Evolutionary conservation across 1,140 invertebrate genomes (phyloP).

Genomic region (Sinonovacula constricta): DNA sequence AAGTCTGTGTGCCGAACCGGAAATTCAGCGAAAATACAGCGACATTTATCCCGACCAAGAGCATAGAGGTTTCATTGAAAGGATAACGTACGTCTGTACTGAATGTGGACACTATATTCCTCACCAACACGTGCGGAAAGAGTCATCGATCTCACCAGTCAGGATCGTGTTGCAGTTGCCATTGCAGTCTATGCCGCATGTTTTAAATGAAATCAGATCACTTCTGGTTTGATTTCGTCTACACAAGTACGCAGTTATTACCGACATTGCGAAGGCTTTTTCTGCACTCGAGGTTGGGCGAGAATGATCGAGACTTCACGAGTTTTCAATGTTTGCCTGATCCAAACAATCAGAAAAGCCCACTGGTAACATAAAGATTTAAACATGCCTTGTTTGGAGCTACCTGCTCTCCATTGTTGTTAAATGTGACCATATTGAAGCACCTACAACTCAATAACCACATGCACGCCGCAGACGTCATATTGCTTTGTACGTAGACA

Average conservation of each 20-base stretch:
- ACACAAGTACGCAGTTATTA: neutral
- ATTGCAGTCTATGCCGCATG: slow-evolving; percentile 7
- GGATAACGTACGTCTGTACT: neutral
- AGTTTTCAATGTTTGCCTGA: slow-evolving; percentile 15
- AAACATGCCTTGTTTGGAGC: too few relatives aligned
- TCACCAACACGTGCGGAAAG: slow-evolving; percentile 12
- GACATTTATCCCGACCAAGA: slow-evolving; percentile 18
- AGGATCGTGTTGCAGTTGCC: slow-evolving; percentile 46
- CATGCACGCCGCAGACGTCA: neutral
- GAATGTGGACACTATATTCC: slow-evolving; percentile 9
- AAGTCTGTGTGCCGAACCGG: slow-evolving; percentile 4
- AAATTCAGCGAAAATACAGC: slow-evolving; percentile 1
- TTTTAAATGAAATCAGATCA: neutral
- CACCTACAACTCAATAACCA: too few relatives aligned
- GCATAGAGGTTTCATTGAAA: slow-evolving; percentile 5
- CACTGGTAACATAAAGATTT: neutral
- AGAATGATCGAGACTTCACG: slow-evolving; percentile 13
- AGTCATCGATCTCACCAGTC: neutral
- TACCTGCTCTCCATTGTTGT: too few relatives aligned
- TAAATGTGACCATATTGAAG: too few relatives aligned
- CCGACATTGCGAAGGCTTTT: slow-evolving; percentile 21
- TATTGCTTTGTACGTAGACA: too few relatives aligned
- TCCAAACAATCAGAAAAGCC: neutral
- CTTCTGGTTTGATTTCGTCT: neutral
- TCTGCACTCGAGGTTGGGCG: slow-evolving; percentile 14